Evolutionary conservation across 2,888 invertebrate species (phyloP).

Genomic region (Parascotia fuliginaria): DNA sequence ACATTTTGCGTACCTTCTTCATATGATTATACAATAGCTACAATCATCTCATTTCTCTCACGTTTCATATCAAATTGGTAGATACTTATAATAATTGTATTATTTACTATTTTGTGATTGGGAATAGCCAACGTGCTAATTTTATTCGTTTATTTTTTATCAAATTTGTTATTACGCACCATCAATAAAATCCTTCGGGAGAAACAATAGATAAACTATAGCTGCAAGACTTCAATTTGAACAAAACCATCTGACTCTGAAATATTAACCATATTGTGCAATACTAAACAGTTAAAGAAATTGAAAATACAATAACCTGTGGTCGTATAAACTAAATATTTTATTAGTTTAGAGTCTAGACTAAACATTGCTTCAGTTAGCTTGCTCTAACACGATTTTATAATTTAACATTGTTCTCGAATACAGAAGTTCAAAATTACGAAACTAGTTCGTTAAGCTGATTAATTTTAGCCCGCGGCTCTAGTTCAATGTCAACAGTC

Average conservation of each 20-base stretch:
- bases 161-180: background rate
- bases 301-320: constrained; percentile 21
- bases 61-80: too few species aligned
- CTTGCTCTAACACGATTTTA: constrained; percentile 18
- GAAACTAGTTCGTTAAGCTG: constrained; percentile 61
- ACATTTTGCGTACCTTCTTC: too few species aligned
- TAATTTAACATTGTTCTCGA: constrained; percentile 19
- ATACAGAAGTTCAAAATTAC: constrained; percentile 49
- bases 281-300: constrained; percentile 19
- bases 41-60: too few species aligned
- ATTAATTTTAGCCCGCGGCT: constrained; percentile 60
- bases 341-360: constrained; percentile 50
- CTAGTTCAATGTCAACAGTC: constrained; percentile 58
- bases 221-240: constrained; percentile 6
- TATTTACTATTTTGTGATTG: too few species aligned
- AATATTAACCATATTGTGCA: constrained; percentile 22
- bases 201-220: constrained; percentile 4
- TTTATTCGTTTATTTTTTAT: too few species aligned
- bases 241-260: constrained; percentile 9
- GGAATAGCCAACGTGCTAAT: too few species aligned
- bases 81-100: too few species aligned
- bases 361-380: constrained; percentile 28
- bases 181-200: background rate
- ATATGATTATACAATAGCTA: too few species aligned
- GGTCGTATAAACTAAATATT: constrained; percentile 23